Evolutionary conservation across 1,140 invertebrate species (phyloP).

Genomic region (Heliconius congener): DNA sequence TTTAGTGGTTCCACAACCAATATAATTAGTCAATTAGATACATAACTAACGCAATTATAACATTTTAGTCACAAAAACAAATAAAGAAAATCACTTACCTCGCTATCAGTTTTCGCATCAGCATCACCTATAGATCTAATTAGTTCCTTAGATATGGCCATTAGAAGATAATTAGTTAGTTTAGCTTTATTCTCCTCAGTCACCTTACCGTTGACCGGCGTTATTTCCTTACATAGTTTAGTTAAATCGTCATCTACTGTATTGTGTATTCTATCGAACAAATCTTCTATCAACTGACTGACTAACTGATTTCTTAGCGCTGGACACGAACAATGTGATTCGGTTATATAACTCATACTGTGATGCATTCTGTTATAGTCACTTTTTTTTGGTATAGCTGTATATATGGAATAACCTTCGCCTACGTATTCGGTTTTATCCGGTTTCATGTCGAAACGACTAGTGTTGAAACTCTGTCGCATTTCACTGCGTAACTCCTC

Average conservation of each 20-base stretch:
- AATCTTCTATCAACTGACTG: constrained; percentile 71
- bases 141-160: constrained; percentile 78
- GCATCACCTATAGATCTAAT: constrained; percentile 77
- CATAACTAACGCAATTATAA: constrained; percentile 51
- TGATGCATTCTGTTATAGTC: constrained; percentile 76
- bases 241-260: constrained; percentile 67
- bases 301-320: constrained; percentile 74
- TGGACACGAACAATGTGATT: constrained; percentile 70
- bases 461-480: constrained; percentile 67
- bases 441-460: constrained; percentile 67
- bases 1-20: constrained; percentile 35
- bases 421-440: constrained; percentile 72
- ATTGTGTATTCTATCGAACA: constrained; percentile 73
- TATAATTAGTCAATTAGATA: constrained; percentile 51
- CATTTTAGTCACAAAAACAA: constrained; percentile 64
- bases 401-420: constrained; percentile 72
- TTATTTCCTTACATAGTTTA: constrained; percentile 65
- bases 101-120: constrained; percentile 77
- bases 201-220: constrained; percentile 57
- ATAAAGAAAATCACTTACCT: constrained; percentile 60
- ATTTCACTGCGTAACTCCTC: constrained; percentile 75
- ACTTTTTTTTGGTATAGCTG: constrained; percentile 71
- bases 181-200: constrained; percentile 72
- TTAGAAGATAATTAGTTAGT: constrained; percentile 77
- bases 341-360: constrained; percentile 73